Conservation (phyloP, 2,888 invertebrate genomes). For the Busseola fusca region DNA sequence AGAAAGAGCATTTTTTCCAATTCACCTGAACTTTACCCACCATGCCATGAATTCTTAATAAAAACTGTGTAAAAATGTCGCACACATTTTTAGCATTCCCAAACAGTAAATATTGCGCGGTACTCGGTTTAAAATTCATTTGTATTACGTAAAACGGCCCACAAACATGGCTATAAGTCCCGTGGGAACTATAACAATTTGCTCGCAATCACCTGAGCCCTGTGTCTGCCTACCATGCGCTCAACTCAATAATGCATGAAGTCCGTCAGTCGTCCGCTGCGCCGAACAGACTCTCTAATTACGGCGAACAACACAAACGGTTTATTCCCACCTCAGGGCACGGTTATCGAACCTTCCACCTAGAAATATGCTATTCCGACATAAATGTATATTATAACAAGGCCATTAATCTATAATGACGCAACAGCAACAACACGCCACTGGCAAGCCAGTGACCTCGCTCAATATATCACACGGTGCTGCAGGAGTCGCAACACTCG, state of each 20-base stretch:
- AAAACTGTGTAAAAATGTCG: conserved; percentile 32
- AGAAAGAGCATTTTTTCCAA: conserved; percentile 31
- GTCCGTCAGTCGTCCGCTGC: conserved; percentile 72
- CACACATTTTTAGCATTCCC: conserved; percentile 32
- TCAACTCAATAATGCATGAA: conserved; percentile 83
- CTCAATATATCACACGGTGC: conserved; percentile 72
- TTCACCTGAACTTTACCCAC: conserved; percentile 24
- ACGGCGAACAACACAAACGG: conserved; percentile 74
- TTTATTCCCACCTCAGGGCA: conserved; percentile 79
- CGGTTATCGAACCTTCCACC: conserved; percentile 81
- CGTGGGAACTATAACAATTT: conserved; percentile 83
- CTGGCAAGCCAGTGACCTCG: conserved; percentile 78
- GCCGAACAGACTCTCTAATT: conserved; percentile 78
- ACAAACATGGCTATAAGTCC: conserved; percentile 70
- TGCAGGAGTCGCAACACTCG: conserved; percentile 74
- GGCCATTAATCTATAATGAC: conserved; percentile 77
- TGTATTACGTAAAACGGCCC: conserved; percentile 65
- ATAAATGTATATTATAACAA: conserved; percentile 75
- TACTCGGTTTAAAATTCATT: conserved; percentile 57
- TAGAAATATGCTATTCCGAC: conserved; percentile 69
- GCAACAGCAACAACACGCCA: conserved; percentile 68
- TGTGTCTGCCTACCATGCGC: conserved; percentile 67
- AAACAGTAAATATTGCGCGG: conserved; percentile 35
- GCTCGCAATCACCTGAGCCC: conserved; percentile 75
- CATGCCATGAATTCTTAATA: conserved; percentile 25